A percentile compares a stretch with the other conserved stretches of the same genome.
These are phyloP conservation scores for Dendrolimus kikuchii DNA, from an alignment of 1,140 invertebrate genomes.

Conservation along the genomic window DNA sequence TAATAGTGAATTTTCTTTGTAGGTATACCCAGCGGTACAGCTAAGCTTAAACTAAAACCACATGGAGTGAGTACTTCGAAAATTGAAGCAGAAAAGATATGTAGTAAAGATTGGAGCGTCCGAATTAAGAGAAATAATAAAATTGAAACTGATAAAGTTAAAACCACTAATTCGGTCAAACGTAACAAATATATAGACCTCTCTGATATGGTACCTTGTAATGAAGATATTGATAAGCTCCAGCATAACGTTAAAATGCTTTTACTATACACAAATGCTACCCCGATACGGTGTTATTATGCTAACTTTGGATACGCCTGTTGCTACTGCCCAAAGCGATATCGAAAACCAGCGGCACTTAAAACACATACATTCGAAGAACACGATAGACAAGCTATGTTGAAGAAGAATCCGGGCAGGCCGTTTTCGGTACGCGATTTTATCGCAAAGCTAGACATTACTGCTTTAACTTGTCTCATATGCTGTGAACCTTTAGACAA, in stretches of 20 bases:
- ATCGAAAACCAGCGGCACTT: constrained; percentile 18
- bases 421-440: constrained; percentile 11
- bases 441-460: constrained; percentile 38
- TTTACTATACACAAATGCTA: constrained; percentile 36
- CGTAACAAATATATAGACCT: no score
- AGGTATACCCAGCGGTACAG: constrained; percentile 3
- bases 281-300: constrained; percentile 24
- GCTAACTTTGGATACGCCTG: constrained; percentile 27
- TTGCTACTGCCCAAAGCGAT: constrained; percentile 27
- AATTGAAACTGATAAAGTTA: no score
- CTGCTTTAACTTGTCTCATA: constrained; percentile 21
- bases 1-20: constrained; percentile 11
- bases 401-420: constrained; percentile 29
- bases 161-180: no score
- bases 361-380: constrained; percentile 24
- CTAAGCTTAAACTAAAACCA: no score
- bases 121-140: no score
- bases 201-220: no score
- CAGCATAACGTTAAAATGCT: constrained; percentile 25
- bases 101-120: no score
- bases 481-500: constrained; percentile 15
- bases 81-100: not conserved
- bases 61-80: not conserved
- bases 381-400: constrained; percentile 13
- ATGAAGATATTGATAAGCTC: constrained; percentile 24